These are phyloP conservation scores for Falco cherrug DNA, from an alignment of 2,797 vertebrate genomes.

Conservation along the genomic window DNA sequence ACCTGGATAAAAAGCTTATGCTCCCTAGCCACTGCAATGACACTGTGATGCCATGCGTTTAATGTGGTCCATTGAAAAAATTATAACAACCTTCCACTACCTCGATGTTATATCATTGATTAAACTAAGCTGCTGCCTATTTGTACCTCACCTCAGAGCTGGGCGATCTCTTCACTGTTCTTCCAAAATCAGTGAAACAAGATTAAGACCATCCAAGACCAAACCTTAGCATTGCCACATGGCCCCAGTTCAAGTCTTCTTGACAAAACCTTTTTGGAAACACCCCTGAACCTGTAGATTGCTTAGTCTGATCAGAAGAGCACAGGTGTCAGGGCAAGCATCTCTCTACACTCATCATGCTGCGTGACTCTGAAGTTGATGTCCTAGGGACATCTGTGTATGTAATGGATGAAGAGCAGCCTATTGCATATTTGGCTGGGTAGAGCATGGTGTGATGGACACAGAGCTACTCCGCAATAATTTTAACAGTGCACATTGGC, in stretches of 20 bases:
- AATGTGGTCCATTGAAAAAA: neutral
- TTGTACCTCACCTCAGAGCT: neutral
- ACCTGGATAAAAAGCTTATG: neutral
- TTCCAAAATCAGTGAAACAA: neutral
- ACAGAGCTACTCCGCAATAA: neutral
- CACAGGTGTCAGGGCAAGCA: fast-evolving
- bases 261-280: neutral
- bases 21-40: neutral
- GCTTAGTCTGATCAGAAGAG: neutral
- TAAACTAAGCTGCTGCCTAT: neutral
- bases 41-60: neutral
- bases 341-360: fast-evolving
- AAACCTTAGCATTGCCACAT: neutral
- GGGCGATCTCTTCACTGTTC: neutral
- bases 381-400: neutral
- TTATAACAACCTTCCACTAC: neutral
- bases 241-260: neutral
- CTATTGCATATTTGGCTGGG: neutral
- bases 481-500: neutral
- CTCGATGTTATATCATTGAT: neutral
- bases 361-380: neutral
- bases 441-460: neutral
- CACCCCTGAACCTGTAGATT: neutral
- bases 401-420: neutral
- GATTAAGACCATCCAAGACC: neutral